Base-by-base conservation (phyloP, 2,113 vertebrate genomes). In the Mormoops blainvillei region DNA sequence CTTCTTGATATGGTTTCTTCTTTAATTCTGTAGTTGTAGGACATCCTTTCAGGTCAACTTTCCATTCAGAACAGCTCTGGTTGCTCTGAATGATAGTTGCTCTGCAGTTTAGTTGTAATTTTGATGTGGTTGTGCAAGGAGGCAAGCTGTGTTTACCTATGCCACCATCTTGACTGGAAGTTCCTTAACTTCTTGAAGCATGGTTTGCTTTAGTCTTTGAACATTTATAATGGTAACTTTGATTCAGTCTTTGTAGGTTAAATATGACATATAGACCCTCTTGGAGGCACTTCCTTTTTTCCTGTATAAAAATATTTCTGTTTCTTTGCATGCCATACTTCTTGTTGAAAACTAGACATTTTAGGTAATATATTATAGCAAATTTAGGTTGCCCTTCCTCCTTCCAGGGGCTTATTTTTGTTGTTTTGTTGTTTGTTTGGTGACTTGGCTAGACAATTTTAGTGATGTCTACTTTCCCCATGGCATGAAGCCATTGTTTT, bases 361-460 rank as follows among this genome's bases (percentile, higher is more conserved):
- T 94, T 54, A 61, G 41, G 33, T 85, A 45, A 68, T 48, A 45
- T 33, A 26, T 78, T 95, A 4, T 54, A 76, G 70, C 38, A 93
- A 58, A 26, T 73, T 52, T 90, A 81, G 65, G 67, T 73, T 87
- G 41, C 7, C n/a, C 73, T 90, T 56, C 31, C 28, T 68, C 28
- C 20, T 68, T 41, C 65, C 19, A 20, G 26, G 45, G 41, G 8
- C 41, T 74, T 56, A 67, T 71, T 88, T 94, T 91, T 88, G 7
- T 95, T 90, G 13, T 77, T 36, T 68, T 85, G 18, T 65, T 76
- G 6, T 93, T 88, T 95, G n/a, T 91, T 78, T 84, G n/a, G 48
- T 92, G 78, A 48, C 10, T 67, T 91, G 63, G 74, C 26, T 84
- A 87, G 33, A 58, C 22, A 36, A 22, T 56, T 78, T 80, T 26